Evolutionary conservation across 2,113 vertebrate genomes (phyloP).

Genomic region (Speoplatyrhinus poulsoni): DNA sequence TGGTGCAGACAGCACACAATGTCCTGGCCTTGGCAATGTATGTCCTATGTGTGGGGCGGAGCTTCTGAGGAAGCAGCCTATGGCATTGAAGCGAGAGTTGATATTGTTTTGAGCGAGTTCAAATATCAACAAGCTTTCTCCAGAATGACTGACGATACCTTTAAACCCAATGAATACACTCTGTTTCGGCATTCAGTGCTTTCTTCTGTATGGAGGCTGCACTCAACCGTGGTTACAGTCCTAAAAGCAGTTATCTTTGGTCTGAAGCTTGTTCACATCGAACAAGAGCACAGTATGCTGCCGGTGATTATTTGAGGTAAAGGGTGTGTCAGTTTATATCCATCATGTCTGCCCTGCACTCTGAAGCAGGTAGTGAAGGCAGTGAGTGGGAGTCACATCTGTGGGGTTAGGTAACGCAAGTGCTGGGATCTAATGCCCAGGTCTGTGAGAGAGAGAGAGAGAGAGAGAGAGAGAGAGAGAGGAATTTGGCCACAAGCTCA

Average conservation of each 20-base stretch:
- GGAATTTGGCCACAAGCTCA: background rate
- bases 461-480: background rate
- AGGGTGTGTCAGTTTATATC: slow-evolving; percentile 37
- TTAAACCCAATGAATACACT: background rate
- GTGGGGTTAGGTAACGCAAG: slow-evolving; percentile 49
- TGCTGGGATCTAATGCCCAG: slow-evolving; percentile 50
- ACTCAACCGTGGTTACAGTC: background rate
- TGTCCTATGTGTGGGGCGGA: no score
- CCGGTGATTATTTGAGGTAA: slow-evolving; percentile 44
- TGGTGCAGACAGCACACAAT: no score
- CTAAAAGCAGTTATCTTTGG: slow-evolving; percentile 29
- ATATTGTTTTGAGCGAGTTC: no score
- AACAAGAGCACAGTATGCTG: slow-evolving; percentile 30
- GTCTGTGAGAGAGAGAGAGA: slow-evolving; percentile 30
- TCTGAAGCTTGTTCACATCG: slow-evolving; percentile 33
- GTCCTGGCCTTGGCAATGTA: no score
- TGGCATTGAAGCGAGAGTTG: no score
- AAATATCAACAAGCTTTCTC: no score
- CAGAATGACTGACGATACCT: no score
- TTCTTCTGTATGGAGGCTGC: slow-evolving; percentile 15
- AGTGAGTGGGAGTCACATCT: slow-evolving; percentile 19
- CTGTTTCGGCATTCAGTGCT: slow-evolving; percentile 18
- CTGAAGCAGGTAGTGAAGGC: slow-evolving; percentile 38
- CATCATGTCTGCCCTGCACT: slow-evolving; percentile 44
- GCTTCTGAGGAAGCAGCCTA: no score